Percentiles rank a stretch among this genome's conserved stretches.
phyloP scores from a whole-genome alignment of 1,140 invertebrate genomes.

The Monomorium pharaonis region DNA sequence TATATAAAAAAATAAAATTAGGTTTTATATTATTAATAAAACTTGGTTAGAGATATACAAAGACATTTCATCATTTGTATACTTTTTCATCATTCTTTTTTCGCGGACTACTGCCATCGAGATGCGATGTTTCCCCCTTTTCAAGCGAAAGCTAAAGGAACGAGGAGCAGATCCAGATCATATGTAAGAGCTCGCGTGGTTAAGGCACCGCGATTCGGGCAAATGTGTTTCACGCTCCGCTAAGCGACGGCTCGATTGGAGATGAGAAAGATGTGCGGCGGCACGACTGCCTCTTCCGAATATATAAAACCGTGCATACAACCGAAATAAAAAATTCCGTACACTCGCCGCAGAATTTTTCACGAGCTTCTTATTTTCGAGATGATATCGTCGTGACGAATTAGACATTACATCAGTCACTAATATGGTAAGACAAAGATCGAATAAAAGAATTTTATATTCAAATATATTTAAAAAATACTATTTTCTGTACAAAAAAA shows the following conservation, averaged over 20 bases:
- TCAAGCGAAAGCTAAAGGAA: constrained; percentile 4
- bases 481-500: background rate
- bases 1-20: background rate
- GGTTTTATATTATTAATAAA: background rate
- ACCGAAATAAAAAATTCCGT: constrained; percentile 74
- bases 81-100: background rate
- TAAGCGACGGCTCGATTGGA: constrained; percentile 84
- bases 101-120: background rate
- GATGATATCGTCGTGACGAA: background rate
- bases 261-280: constrained; percentile 81
- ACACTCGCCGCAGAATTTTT: constrained; percentile 41
- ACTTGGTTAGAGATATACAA: background rate
- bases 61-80: background rate
- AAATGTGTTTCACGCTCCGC: constrained; percentile 84
- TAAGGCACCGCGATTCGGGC: constrained; percentile 80
- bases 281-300: constrained; percentile 73
- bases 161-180: constrained; percentile 3
- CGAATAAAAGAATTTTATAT: background rate
- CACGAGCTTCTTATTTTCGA: background rate
- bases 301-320: constrained; percentile 78
- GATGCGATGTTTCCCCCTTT: constrained; percentile 22
- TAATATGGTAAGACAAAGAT: background rate
- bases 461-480: background rate
- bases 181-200: constrained; percentile 75
- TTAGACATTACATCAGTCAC: background rate